Percentiles rank a stretch among this genome's conserved stretches.
phyloP scores from a whole-genome alignment of 2,113 vertebrate species.

The Trachemys scripta region DNA sequence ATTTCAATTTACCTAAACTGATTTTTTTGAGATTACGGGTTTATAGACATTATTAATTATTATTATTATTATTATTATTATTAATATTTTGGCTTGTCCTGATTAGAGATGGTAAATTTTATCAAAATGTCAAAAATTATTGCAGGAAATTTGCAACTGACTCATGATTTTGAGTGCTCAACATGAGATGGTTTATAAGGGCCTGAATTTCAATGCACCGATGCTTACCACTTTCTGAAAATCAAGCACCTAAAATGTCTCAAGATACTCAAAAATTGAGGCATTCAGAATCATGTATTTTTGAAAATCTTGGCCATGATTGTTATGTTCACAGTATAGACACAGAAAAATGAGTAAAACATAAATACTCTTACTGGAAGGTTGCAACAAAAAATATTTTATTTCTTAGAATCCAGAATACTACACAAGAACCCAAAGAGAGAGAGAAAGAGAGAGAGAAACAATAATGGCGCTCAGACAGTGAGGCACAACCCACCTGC shows the following conservation, averaged over 20 bases:
- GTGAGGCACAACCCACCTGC: background rate
- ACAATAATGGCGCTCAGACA: background rate
- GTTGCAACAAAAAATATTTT: background rate
- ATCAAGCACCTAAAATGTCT: background rate
- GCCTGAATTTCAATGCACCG: background rate
- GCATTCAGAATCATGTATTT: background rate
- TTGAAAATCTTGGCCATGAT: background rate
- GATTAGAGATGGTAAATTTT: background rate
- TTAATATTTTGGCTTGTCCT: background rate
- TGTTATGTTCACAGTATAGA: background rate
- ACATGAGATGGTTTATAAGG: background rate
- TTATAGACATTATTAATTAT: background rate
- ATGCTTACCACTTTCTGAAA: background rate
- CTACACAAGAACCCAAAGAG: background rate
- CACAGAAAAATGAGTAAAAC: background rate
- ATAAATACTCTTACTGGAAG: background rate
- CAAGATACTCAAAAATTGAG: background rate
- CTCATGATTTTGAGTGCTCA: background rate
- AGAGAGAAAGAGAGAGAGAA: background rate
- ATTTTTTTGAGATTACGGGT: background rate
- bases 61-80: no score
- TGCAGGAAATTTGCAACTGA: background rate
- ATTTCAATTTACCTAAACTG: background rate
- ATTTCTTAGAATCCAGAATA: background rate
- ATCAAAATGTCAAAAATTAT: background rate